Evolutionary conservation across 2,113 vertebrate species (phyloP).

Genomic region (Melanotaenia duboulayi): DNA sequence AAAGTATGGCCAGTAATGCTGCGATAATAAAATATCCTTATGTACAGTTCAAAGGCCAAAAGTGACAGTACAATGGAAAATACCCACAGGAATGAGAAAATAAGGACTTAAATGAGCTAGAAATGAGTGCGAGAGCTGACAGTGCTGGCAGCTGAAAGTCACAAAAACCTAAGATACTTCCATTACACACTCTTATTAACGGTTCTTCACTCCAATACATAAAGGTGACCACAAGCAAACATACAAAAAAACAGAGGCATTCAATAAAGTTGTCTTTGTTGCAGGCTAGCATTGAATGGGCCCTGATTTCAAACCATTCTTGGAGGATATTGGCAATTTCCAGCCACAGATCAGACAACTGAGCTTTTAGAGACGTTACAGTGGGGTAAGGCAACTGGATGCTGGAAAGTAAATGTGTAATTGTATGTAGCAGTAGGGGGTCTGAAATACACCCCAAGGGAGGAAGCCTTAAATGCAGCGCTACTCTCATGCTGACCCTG

Average conservation of each 20-base stretch:
- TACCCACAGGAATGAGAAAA: constrained; percentile 63
- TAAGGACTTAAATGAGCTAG: constrained; percentile 41
- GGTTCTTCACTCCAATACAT: constrained; percentile 44
- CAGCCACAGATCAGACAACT: constrained; percentile 54
- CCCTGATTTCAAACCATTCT: constrained; percentile 63
- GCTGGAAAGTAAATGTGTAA: constrained; percentile 1
- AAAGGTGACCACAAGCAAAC: constrained; percentile 45
- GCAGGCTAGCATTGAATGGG: constrained; percentile 56
- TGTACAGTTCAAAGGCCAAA: constrained; percentile 71
- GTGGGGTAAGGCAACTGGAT: constrained; percentile 35
- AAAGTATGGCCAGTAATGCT: constrained; percentile 66
- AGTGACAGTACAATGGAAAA: constrained; percentile 75
- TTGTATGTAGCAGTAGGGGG: constrained; percentile 36
- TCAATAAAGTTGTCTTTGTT: constrained; percentile 59
- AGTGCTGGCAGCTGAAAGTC: constrained; percentile 44
- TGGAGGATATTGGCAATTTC: constrained; percentile 70
- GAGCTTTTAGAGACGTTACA: constrained; percentile 40
- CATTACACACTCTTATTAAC: constrained; percentile 49
- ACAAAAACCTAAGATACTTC: constrained; percentile 44
- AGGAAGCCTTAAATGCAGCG: constrained; percentile 47
- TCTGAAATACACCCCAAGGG: constrained; percentile 49
- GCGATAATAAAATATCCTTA: constrained; percentile 75
- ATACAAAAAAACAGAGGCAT: constrained; percentile 39
- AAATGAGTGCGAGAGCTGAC: constrained; percentile 25
- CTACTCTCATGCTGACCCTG: constrained; percentile 55